A percentile compares a stretch with the other conserved stretches of the same genome.
phyloP scores from a whole-genome alignment of 2,888 invertebrate genomes.

The Masnerella sp. region DNA sequence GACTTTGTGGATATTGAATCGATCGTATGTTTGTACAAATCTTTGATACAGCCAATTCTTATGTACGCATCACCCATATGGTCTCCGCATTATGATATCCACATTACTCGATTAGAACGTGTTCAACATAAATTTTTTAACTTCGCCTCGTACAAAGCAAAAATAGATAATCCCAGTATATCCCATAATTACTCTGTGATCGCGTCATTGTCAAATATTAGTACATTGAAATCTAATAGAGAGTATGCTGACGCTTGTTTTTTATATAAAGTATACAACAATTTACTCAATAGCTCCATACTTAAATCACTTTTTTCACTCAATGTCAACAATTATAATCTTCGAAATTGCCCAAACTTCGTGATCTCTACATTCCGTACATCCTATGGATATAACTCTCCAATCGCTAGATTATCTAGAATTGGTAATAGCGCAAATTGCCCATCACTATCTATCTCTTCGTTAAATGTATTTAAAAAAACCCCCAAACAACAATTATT shows the following conservation, averaged over 20 bases:
- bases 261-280: background rate
- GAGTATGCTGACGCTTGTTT: background rate
- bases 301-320: background rate
- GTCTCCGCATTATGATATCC: background rate
- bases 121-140: background rate
- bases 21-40: background rate
- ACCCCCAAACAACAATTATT: background rate
- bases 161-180: background rate
- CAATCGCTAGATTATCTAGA: background rate
- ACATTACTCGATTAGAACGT: background rate
- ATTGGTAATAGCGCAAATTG: background rate
- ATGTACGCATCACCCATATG: background rate
- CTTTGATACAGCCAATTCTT: background rate
- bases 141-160: background rate
- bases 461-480: background rate
- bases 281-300: background rate
- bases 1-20: background rate
- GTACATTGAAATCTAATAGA: background rate
- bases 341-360: background rate
- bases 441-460: background rate
- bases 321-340: background rate
- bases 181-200: background rate
- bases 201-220: background rate
- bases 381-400: background rate
- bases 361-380: background rate